Conservation (phyloP, 2,113 vertebrate genomes). For the Xiphophorus maculatus region DNA sequence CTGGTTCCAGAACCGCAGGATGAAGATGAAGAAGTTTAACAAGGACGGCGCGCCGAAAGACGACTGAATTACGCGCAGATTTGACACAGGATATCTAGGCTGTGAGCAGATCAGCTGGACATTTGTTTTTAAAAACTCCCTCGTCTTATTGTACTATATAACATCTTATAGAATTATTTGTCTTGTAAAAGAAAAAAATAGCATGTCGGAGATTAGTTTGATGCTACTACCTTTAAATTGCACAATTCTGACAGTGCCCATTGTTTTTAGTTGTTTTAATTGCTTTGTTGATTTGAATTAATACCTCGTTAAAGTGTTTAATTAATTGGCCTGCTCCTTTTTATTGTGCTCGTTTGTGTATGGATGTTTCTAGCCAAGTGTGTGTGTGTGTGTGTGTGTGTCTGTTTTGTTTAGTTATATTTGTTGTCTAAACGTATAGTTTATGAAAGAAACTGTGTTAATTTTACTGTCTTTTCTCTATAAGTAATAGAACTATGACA, state of each 20-base stretch:
- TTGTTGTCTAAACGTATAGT: constrained; percentile 82
- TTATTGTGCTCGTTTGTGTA: constrained; percentile 86
- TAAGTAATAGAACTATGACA: constrained; percentile 57
- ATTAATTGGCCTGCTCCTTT: constrained; percentile 79
- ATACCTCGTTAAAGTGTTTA: constrained; percentile 78
- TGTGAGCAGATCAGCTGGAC: constrained; percentile 55
- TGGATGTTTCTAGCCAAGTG: constrained; percentile 86
- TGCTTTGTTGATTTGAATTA: constrained; percentile 84
- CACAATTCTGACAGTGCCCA: constrained; percentile 87
- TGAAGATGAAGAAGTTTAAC: constrained; percentile 99
- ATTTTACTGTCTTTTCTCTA: constrained; percentile 60
- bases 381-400: constrained; percentile 79
- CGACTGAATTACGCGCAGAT: constrained; percentile 75
- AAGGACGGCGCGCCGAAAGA: constrained; percentile 91
- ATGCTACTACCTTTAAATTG: constrained; percentile 93
- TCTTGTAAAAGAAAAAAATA: constrained; percentile 64
- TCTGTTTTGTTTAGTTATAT: constrained; percentile 83
- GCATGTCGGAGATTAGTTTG: constrained; percentile 74
- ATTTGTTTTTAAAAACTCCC: constrained; percentile 60
- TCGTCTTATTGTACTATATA: constrained; percentile 69
- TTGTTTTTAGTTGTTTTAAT: constrained; percentile 65
- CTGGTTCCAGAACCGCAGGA: constrained; percentile 98
- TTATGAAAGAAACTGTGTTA: constrained; percentile 61
- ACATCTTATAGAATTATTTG: constrained; percentile 66
- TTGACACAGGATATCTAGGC: neutral